phyloP scores from a whole-genome alignment of 2,797 vertebrate species.

The Peromyscus aztecus region DNA sequence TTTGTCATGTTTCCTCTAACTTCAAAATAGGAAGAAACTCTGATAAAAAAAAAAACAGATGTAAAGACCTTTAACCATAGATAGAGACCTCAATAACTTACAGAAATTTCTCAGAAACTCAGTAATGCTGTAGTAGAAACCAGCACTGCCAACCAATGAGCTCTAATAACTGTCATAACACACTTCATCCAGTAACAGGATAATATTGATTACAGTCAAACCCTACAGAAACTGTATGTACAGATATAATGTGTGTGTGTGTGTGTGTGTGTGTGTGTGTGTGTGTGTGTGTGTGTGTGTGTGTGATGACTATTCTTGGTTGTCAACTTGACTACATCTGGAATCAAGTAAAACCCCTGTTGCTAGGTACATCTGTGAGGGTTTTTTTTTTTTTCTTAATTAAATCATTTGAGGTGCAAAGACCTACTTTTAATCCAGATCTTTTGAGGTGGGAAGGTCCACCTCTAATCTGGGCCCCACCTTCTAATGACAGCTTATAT shows the following conservation, averaged over 20 bases:
- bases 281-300: too few species aligned
- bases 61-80: not conserved
- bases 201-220: not conserved
- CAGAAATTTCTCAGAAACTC: not conserved
- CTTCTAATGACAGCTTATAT: not conserved
- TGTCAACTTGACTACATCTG: not conserved
- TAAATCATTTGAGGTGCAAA: not conserved
- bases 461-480: not conserved
- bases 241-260: not conserved
- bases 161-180: not conserved
- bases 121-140: not conserved
- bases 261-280: not conserved
- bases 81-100: not conserved
- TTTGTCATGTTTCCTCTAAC: not conserved
- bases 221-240: not conserved
- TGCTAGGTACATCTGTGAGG: not conserved
- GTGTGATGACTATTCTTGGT: not conserved
- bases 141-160: not conserved
- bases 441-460: not conserved
- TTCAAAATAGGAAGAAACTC: not conserved
- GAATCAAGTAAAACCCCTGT: not conserved
- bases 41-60: not conserved
- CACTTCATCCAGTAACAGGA: not conserved
- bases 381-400: not conserved
- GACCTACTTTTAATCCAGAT: not conserved